Evolutionary conservation across 2,113 vertebrate species (phyloP).

Genomic region (Limanda limanda): DNA sequence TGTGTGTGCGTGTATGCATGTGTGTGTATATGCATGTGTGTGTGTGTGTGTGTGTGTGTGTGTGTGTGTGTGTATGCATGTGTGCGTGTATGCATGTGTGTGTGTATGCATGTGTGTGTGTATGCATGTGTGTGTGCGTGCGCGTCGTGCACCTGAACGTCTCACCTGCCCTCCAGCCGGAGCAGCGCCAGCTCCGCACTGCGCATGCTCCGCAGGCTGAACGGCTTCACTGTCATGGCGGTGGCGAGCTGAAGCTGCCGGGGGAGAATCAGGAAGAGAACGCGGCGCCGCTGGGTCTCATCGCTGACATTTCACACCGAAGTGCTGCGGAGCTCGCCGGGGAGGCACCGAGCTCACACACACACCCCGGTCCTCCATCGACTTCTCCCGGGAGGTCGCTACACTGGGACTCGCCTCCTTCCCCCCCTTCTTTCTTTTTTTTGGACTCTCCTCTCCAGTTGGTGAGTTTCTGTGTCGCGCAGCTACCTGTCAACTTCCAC

Average conservation of each 20-base stretch:
- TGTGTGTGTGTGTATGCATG: neutral
- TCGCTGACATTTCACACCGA: slow-evolving; percentile 47
- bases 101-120: slow-evolving; percentile 10
- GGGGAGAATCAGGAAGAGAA: slow-evolving; percentile 85
- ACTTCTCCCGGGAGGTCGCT: slow-evolving; percentile 32
- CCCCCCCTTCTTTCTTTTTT: neutral
- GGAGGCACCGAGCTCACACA: slow-evolving; percentile 29
- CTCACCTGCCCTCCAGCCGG: slow-evolving; percentile 74
- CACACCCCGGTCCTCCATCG: slow-evolving; percentile 30
- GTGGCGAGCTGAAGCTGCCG: slow-evolving; percentile 80
- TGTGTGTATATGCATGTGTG: slow-evolving; percentile 13
- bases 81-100: no score
- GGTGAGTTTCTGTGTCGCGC: slow-evolving; percentile 61
- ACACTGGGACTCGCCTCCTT: slow-evolving; percentile 33
- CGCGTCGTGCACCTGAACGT: slow-evolving; percentile 54
- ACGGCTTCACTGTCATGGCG: slow-evolving; percentile 92
- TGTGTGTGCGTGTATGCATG: neutral
- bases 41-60: no score
- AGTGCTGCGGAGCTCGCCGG: slow-evolving; percentile 55
- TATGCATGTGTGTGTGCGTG: neutral
- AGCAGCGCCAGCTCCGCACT: slow-evolving; percentile 11
- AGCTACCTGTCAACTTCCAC: slow-evolving; percentile 78
- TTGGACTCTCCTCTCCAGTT: slow-evolving; percentile 21
- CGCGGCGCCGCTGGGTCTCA: slow-evolving; percentile 67
- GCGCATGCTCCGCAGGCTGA: slow-evolving; percentile 84